Base-by-base conservation (phyloP, 2,888 invertebrate genomes). In the Lasius platythorax region DNA sequence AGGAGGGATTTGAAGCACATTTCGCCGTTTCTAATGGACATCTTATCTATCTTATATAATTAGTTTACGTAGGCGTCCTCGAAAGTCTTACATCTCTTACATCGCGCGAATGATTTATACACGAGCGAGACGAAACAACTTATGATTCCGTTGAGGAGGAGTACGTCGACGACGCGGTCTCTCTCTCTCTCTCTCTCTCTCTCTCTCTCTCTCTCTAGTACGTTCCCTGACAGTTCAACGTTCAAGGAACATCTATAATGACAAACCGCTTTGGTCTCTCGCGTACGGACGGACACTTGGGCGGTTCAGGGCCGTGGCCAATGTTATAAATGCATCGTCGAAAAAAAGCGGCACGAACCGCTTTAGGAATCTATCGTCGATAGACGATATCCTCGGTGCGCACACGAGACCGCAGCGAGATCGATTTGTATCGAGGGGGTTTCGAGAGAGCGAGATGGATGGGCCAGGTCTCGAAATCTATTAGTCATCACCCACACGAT, bases 401-500 rank as follows among this genome's bases (percentile, higher is more conserved):
- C 84, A 78, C 87, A 81, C 84, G 87, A 83, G 87, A 86, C 90
- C 87, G 86, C 84, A 87, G 87, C 86, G 86, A 87, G 87, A 91
- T 93, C 92, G 93, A 93, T 93, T 92, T 91, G 91, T 91, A 92
- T 92, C 92, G 92, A 90, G 84, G 75, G 88, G 79, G 87, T 82
- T 86, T 86, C 85, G 91, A 86, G 91, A 88, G 85, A 84, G 70
- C 87, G 92, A 94, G 93, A 94, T 93, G 92, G 93, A 94, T 94
- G 94, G 91, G 91, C 92, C 88, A 85, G 87, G 89, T 89, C 87
- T 89, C 88, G 90, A 93, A 94, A 94, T 94, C 94, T 94, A 94
- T 94, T 94, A 94, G 94, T 94, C 94, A 94, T 94, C 94, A 92
- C 91, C 92, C 93, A 91, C 92, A 92, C 93, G 90, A 91, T 85